Evolutionary conservation across 1,140 invertebrate species (phyloP), one percentile per base, ranked within the genome.

Genomic region (Potamilus streckersoni): DNA sequence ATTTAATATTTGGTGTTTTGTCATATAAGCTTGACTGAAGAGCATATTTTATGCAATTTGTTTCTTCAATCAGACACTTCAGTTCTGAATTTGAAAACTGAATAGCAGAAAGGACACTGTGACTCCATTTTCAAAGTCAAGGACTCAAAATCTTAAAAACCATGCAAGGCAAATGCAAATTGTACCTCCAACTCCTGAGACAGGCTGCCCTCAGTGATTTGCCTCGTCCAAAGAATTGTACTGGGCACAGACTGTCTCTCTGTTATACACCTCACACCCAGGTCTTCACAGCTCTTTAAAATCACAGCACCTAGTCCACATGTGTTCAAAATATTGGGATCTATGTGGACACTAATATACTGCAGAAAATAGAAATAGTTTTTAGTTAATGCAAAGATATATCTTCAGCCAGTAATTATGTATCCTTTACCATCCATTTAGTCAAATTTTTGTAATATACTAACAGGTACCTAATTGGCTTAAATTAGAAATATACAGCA

Each of bases 261-360:
- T 20, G 82, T 81, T 49, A 77, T 60, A 81, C 78, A 85, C 14
- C 73, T 73, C 11, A 80, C 78, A 6, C 78, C 80, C 15, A 85
- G 66, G 23, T 79, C 74, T 19, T 82, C 80, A 79, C 80, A 83
- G 0, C 59, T 71, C 62, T 79, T 83, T 55, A 83, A 82, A 4
- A 83, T 78, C 8, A 66, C 71, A 1, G 74, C 76, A 23, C 79
- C 83, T 56, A 82, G 68, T 19, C 79, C 82, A 79, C 75, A 70
- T 19, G 69, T 69, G 73, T 82, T 84, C 19, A 84, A 72, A 6
- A 84, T 64, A 49, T 76, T 74, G 57, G 80, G 79, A 71, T 84
- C 83, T 23, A 84, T 62, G 13, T 77, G 38, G 23, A 84, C 76
- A n/a, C 74, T 80, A 8, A 84, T 69, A 67, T 72, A 81, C 83